These are phyloP conservation scores for Apis florea DNA, from an alignment of 1,140 invertebrate genomes.

Conservation along the genomic window DNA sequence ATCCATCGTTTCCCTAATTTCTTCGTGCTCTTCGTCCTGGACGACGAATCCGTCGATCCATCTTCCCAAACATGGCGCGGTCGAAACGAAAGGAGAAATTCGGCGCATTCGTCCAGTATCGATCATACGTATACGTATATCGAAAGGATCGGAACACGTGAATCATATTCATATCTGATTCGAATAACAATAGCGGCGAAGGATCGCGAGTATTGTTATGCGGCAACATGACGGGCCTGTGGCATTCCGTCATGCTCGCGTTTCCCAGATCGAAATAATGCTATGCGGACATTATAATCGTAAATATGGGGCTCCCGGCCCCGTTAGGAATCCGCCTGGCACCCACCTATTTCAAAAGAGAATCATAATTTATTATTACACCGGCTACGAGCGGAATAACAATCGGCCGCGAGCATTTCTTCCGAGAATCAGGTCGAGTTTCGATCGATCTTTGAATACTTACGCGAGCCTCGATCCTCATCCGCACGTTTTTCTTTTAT, in stretches of 20 bases:
- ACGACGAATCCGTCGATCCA: neutral
- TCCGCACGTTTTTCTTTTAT: slow-evolving; percentile 37
- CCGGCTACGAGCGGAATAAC: slow-evolving; percentile 67
- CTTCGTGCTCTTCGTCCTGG: too few relatives aligned
- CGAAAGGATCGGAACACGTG: slow-evolving; percentile 59
- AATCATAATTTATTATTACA: slow-evolving; percentile 76
- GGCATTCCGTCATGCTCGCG: slow-evolving; percentile 79
- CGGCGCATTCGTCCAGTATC: slow-evolving; percentile 4
- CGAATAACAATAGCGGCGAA: slow-evolving; percentile 70
- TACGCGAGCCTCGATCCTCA: slow-evolving; percentile 47
- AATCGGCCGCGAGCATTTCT: slow-evolving; percentile 52
- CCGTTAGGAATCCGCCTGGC: slow-evolving; percentile 76
- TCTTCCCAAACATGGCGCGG: neutral
- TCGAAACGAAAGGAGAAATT: neutral
- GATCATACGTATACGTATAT: neutral
- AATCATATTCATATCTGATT: slow-evolving; percentile 77
- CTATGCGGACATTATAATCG: slow-evolving; percentile 78
- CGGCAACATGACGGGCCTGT: slow-evolving; percentile 67
- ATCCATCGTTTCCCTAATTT: too few relatives aligned
- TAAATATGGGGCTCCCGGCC: slow-evolving; percentile 72
- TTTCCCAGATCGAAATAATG: slow-evolving; percentile 80
- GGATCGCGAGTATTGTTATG: slow-evolving; percentile 68
- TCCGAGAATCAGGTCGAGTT: slow-evolving; percentile 60
- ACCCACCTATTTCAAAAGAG: slow-evolving; percentile 72
- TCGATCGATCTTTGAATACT: slow-evolving; percentile 66